A percentile compares a stretch with the other conserved stretches of the same genome.
phyloP scores from a whole-genome alignment of 2,113 vertebrate species.

The Phocoena sinus region DNA sequence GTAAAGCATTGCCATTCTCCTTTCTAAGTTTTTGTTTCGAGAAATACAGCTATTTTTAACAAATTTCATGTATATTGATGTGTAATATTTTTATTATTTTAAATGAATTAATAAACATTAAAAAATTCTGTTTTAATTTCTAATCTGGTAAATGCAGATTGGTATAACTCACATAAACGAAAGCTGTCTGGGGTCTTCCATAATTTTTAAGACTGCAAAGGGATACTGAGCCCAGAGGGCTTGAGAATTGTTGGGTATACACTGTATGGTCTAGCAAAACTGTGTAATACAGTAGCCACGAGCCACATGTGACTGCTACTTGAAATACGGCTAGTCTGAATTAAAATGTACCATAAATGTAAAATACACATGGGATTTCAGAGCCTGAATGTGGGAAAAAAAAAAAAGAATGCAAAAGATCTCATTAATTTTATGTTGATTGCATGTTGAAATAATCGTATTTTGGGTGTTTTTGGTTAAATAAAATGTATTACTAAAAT shows the following conservation, averaged over 20 bases:
- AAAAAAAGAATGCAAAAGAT: neutral
- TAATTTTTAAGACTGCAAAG: neutral
- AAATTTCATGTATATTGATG: neutral
- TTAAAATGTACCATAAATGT: neutral
- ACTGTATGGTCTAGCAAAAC: neutral
- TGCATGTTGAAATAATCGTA: neutral
- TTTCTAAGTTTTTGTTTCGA: neutral
- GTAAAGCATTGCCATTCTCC: neutral
- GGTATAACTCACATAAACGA: neutral
- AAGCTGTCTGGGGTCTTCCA: neutral
- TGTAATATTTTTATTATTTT: neutral
- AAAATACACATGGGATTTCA: neutral
- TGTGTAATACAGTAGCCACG: neutral
- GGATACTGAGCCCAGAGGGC: neutral
- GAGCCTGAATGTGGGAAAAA: neutral
- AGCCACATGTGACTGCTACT: neutral
- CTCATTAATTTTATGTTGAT: neutral
- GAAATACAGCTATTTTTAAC: neutral
- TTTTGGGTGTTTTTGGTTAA: neutral
- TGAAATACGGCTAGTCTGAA: neutral
- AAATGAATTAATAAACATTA: neutral
- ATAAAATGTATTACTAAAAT: constrained; percentile 14
- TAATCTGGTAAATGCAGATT: neutral
- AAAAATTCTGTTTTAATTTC: neutral
- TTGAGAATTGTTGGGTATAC: neutral